These are phyloP conservation scores for Lissocephala sabroskyi DNA, from an alignment of 2,888 invertebrate species.

Conservation along the genomic window DNA sequence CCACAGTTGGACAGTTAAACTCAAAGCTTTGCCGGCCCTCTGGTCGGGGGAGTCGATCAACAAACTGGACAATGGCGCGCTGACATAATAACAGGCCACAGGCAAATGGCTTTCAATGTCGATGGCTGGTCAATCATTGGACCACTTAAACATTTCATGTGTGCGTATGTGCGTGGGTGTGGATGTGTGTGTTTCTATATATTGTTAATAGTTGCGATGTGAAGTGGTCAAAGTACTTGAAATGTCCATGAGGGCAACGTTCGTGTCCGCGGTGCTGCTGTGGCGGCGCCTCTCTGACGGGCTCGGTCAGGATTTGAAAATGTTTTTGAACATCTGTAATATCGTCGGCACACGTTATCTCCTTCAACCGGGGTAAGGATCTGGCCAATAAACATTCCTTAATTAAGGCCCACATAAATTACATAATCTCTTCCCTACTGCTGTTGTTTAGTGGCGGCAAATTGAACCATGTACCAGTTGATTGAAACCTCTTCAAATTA, in stretches of 20 bases:
- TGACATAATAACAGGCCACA: not conserved
- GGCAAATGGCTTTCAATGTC: constrained; percentile 22
- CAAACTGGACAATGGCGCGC: no score
- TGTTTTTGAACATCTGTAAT: not conserved
- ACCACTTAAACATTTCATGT: constrained; percentile 35
- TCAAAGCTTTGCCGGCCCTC: not conserved
- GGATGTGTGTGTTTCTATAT: not conserved
- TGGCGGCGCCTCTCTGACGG: constrained; percentile 3
- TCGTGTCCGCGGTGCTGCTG: no score
- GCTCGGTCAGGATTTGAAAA: not conserved
- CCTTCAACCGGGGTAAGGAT: constrained; percentile 2
- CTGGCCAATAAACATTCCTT: no score
- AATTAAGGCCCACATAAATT: not conserved
- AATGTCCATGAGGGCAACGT: not conserved
- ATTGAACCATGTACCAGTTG: no score
- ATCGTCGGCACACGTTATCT: constrained; percentile 9
- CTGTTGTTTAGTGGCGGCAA: no score
- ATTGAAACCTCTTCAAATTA: no score
- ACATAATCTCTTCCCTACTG: not conserved
- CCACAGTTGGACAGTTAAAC: not conserved
- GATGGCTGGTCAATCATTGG: constrained; percentile 54
- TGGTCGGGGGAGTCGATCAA: no score
- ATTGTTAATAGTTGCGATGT: not conserved
- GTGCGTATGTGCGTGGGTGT: constrained; percentile 2
- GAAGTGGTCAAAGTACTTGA: not conserved